Percentiles rank a stretch among this genome's conserved stretches.
These are phyloP conservation scores for Trypoxylon attenuatum DNA, from an alignment of 2,888 invertebrate species.

Conservation along the genomic window DNA sequence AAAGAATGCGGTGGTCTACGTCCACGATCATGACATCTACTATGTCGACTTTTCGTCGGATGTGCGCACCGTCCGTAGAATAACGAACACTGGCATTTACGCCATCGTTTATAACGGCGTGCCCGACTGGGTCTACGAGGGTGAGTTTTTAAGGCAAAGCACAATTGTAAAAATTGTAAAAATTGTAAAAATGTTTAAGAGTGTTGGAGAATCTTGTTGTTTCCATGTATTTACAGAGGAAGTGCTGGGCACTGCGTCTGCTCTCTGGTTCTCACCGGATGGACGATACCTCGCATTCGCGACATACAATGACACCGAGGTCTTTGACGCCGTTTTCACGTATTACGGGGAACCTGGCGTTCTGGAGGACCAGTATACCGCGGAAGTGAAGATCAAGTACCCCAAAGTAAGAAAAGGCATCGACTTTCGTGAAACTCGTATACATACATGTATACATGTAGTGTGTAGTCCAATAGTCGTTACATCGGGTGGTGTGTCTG, in stretches of 20 bases:
- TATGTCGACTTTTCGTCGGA: slow-evolving; percentile 71
- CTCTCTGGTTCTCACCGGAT: slow-evolving; percentile 87
- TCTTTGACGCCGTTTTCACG: slow-evolving; percentile 80
- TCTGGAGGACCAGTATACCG: slow-evolving; percentile 81
- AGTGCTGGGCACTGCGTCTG: slow-evolving; percentile 82
- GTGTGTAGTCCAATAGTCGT: not conserved
- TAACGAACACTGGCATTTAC: slow-evolving; percentile 80
- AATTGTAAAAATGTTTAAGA: too few species aligned
- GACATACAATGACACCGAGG: slow-evolving; percentile 83
- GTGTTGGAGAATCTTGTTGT: not conserved
- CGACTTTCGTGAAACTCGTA: too few species aligned
- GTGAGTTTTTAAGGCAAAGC: slow-evolving; percentile 75
- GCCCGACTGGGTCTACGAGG: slow-evolving; percentile 96
- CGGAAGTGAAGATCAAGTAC: slow-evolving; percentile 81
- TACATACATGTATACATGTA: too few species aligned
- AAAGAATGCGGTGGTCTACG: slow-evolving; percentile 79
- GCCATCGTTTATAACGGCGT: slow-evolving; percentile 87
- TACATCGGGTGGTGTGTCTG: not conserved
- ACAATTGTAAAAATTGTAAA: too few species aligned
- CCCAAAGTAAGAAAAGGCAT: slow-evolving; percentile 81
- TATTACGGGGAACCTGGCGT: slow-evolving; percentile 81
- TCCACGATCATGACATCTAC: slow-evolving; percentile 83
- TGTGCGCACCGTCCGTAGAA: slow-evolving; percentile 66
- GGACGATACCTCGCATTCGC: slow-evolving; percentile 83
- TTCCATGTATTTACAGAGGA: slow-evolving; percentile 82